Evolutionary conservation across 2,797 vertebrate genomes (phyloP).

Genomic region (Danio kyathit): DNA sequence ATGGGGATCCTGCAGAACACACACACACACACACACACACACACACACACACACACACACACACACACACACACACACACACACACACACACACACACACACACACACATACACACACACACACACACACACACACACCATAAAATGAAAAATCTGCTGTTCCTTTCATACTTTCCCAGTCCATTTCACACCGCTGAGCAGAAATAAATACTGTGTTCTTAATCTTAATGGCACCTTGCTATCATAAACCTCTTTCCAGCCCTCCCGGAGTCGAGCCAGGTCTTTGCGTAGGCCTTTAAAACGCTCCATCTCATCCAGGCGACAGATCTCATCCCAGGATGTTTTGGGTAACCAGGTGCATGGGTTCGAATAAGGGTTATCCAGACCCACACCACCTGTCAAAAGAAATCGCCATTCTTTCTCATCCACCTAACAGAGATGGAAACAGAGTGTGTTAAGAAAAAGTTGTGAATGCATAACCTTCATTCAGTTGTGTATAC

Average conservation of each 20-base stretch:
- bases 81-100: slow-evolving; percentile 46
- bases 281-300: slow-evolving; percentile 82
- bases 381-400: slow-evolving; percentile 89
- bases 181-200: slow-evolving; percentile 52
- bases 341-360: slow-evolving; percentile 88
- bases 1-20: slow-evolving; percentile 79
- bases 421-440: slow-evolving; percentile 81
- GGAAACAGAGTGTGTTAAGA: background rate
- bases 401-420: slow-evolving; percentile 88
- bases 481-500: background rate
- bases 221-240: slow-evolving; percentile 77
- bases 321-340: slow-evolving; percentile 91
- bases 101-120: slow-evolving; percentile 46
- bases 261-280: slow-evolving; percentile 77
- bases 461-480: background rate
- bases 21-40: too few species aligned
- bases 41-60: too few species aligned
- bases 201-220: slow-evolving; percentile 22
- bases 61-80: too few species aligned
- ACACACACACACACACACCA: slow-evolving; percentile 27
- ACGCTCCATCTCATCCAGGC: slow-evolving; percentile 78
- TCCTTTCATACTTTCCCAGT: slow-evolving; percentile 5
- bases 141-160: slow-evolving; percentile 34
- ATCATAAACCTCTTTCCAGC: slow-evolving; percentile 88
- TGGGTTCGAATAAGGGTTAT: slow-evolving; percentile 86